Evolutionary conservation across 1,140 invertebrate species (phyloP), one percentile per base, ranked within the genome.

Genomic region (Argopecten irradians): DNA sequence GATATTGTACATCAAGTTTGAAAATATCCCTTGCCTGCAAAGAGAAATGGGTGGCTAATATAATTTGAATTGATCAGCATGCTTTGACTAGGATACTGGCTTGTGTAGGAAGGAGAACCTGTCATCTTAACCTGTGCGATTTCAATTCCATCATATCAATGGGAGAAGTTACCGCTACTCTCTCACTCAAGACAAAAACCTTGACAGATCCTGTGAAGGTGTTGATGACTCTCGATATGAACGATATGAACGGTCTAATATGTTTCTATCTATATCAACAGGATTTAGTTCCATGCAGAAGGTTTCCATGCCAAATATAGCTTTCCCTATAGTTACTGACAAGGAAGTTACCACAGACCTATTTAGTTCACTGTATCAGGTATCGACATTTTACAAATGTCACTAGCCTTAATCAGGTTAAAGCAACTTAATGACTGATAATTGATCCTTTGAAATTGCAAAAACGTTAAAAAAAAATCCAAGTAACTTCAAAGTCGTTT

Each of bases 1-100:
- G 55, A 71, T 71, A 71, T 71, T n/a, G n/a, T 71, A 71, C 55
- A 71, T 71, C 55, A 71, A n/a, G 55, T 71, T 71, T 71, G 55
- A 71, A 71, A 71, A 71, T 71, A 71, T n/a, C 55, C 55, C 55
- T 71, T 71, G 22, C 55, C 55, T 28, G 55, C 55, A 71, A 71
- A 71, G 22, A 71, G 55, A 71, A 71, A 71, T 71, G n/a, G 22
- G 1, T 71, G 55, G 55, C 55, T 71, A 71, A 71, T 71, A 71
- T 16, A 71, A 71, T 71, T 71, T 71, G 55, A 71, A 71, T 71
- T 71, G 55, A 71, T 71, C 55, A 28, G 55, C 55, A 3, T 71
- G 55, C 55, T 71, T 22, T 28, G 55, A 71, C 55, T 71, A 28
- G 55, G 55, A 71, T n/a, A 11, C 55, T 71, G 8, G 55, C 55